A percentile compares a stretch with the other conserved stretches of the same genome.
Evolutionary conservation across 2,113 vertebrate species (phyloP).

Genomic region (Steatornis caripensis): DNA sequence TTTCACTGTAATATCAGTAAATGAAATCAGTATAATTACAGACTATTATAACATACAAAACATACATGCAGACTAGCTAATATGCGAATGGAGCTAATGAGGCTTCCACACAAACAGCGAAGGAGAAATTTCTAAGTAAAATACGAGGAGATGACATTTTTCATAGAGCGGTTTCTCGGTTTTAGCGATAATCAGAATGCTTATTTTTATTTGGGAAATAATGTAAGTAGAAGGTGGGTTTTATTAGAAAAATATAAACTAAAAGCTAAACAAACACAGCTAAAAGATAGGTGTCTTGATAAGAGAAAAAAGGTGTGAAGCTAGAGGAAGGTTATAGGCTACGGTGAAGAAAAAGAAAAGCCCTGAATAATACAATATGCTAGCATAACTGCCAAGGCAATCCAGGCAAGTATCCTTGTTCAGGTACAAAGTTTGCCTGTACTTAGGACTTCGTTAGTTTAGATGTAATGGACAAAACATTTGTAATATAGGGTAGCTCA

Average conservation of each 20-base stretch:
- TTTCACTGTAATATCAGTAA: not conserved
- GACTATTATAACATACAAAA: not conserved
- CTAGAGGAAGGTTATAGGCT: not conserved
- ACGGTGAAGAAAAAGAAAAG: not conserved
- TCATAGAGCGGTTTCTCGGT: not conserved
- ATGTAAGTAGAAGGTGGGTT: not conserved
- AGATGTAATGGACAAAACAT: not conserved
- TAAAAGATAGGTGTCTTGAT: not conserved
- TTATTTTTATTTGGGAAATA: not conserved
- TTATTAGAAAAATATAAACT: not conserved
- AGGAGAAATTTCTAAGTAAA: not conserved
- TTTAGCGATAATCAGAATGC: not conserved
- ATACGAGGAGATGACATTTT: not conserved
- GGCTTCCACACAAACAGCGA: not conserved
- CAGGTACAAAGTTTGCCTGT: not conserved
- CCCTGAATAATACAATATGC: not conserved
- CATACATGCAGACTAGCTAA: not conserved
- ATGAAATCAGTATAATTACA: not conserved
- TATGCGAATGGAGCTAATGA: not conserved
- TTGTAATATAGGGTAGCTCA: not conserved
- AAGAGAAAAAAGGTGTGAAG: not conserved
- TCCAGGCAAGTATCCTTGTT: not conserved
- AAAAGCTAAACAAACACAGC: not conserved
- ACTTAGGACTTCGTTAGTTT: not conserved
- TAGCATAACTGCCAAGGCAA: not conserved